Evolutionary conservation across 1,140 invertebrate genomes (phyloP).

Genomic region (Dendroctonus valens): DNA sequence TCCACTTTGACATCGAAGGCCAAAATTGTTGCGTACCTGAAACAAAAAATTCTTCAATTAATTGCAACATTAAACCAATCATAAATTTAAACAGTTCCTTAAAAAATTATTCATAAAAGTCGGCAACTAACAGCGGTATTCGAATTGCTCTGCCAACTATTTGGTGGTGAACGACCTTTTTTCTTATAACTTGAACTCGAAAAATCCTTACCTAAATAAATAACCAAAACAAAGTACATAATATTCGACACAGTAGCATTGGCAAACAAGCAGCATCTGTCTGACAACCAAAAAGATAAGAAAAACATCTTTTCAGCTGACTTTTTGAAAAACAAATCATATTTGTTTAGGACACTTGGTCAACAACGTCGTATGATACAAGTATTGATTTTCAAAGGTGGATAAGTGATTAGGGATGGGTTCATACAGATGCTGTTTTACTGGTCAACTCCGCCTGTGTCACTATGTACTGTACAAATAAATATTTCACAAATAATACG

Average conservation of each 20-base stretch:
- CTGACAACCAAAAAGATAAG: slow-evolving; percentile 13
- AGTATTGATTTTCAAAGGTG: slow-evolving; percentile 15
- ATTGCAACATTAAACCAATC: not conserved
- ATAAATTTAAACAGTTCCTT: not conserved
- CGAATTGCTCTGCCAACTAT: not conserved
- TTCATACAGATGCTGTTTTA: no score
- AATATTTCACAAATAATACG: not conserved
- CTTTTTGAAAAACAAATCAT: slow-evolving; percentile 21
- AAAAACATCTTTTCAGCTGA: slow-evolving; percentile 25
- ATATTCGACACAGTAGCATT: slow-evolving; percentile 13
- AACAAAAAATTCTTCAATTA: not conserved
- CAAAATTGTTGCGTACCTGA: slow-evolving; percentile 92
- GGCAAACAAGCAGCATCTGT: slow-evolving; percentile 18
- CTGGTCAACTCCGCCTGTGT: no score
- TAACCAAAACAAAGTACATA: slow-evolving; percentile 1
- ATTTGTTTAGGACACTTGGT: slow-evolving; percentile 21
- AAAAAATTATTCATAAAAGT: no score
- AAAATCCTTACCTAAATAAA: slow-evolving; percentile 20
- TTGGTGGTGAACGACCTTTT: slow-evolving; percentile 1
- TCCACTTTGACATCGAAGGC: slow-evolving; percentile 99
- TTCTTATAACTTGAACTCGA: not conserved
- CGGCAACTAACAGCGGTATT: not conserved
- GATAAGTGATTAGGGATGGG: not conserved
- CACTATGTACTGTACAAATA: not conserved
- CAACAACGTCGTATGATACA: slow-evolving; percentile 1